Evolutionary conservation across 2,888 invertebrate species (phyloP), one percentile per base, ranked within the genome.

Genomic region (Aleiodes testaceus): DNA sequence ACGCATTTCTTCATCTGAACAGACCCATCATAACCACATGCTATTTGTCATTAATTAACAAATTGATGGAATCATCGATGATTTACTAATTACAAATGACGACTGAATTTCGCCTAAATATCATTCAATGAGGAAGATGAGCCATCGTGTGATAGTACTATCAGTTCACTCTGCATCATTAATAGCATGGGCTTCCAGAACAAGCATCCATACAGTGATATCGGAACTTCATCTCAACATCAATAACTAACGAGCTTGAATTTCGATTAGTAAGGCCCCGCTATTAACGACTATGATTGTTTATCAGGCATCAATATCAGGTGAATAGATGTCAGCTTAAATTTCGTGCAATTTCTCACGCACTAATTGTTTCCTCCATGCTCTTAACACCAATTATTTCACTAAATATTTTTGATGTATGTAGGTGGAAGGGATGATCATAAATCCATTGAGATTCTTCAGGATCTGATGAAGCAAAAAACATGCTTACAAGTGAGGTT

Each of bases 111-210:
- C 11, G n/a, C 26, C 26, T 26, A 26, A 53, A 30, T 30, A 53
- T 14, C 5, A 30, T n/a, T 14, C 26, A 53, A 53, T 30, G 59
- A 59, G 36, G 11, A 26, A 59, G 36, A 36, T 59, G 59, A 16
- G 36, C 16, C 42, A 59, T 59, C 18, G 59, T 36, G 42, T 59
- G 59, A 36, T 42, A 7, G 36, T 42, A 59, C 26, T 59, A 59
- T 59, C 59, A 59, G 59, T 59, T 6, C 36, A 59, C 36, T 36
- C 59, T 42, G 42, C 14, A 59, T 59, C 59, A 59, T 59, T 59
- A 26, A 53, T 53, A 59, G 16, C 36, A 36, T 30, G 59, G 14
- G 36, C 36, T 36, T 36, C 36, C 59, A 59, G 59, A 42, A 42
- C 59, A 59, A 36, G 36, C 59, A 49, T n/a, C n/a, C 49, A 36